These are phyloP conservation scores for Larimichthys crocea DNA, from an alignment of 2,113 vertebrate genomes.

Conservation along the genomic window DNA sequence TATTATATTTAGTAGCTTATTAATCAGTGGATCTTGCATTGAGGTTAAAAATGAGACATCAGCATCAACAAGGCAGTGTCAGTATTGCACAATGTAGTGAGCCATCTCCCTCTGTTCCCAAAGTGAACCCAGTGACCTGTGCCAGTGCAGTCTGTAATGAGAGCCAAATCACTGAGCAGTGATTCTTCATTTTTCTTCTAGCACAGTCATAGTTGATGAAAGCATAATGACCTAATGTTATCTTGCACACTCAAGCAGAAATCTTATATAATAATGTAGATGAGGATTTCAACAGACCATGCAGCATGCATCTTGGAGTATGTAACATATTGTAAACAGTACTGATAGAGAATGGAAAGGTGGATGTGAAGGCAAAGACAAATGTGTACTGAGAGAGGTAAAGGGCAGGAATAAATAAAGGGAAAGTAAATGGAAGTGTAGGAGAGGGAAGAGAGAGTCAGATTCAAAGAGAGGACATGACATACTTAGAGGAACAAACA, in stretches of 20 bases:
- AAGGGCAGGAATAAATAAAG: not conserved
- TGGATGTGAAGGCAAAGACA: not conserved
- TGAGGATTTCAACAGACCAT: slow-evolving; percentile 29
- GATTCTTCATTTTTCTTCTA: slow-evolving; percentile 44
- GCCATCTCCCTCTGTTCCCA: slow-evolving; percentile 45
- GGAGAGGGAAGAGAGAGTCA: slow-evolving; percentile 23
- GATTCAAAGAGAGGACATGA: slow-evolving; percentile 55
- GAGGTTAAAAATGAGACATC: slow-evolving; percentile 28
- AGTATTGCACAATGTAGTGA: slow-evolving; percentile 49
- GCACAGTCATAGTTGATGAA: slow-evolving; percentile 44
- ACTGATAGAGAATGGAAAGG: not conserved
- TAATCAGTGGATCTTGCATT: slow-evolving; percentile 13
- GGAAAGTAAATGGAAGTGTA: slow-evolving; percentile 35
- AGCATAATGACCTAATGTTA: slow-evolving; percentile 51
- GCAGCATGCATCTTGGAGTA: slow-evolving; percentile 13
- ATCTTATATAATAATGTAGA: slow-evolving; percentile 55
- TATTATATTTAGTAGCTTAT: not conserved
- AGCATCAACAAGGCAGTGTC: slow-evolving; percentile 29
- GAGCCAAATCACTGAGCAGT: slow-evolving; percentile 49
- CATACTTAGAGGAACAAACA: slow-evolving; percentile 72
- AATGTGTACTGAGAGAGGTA: not conserved
- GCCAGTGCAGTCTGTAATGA: slow-evolving; percentile 44
- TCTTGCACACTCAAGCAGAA: slow-evolving; percentile 47
- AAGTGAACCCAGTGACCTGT: slow-evolving; percentile 65
- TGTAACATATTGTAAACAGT: not conserved